A percentile compares a stretch with the other conserved stretches of the same genome.
phyloP scores from a whole-genome alignment of 2,797 vertebrate species.

The Sphenodon punctatus region DNA sequence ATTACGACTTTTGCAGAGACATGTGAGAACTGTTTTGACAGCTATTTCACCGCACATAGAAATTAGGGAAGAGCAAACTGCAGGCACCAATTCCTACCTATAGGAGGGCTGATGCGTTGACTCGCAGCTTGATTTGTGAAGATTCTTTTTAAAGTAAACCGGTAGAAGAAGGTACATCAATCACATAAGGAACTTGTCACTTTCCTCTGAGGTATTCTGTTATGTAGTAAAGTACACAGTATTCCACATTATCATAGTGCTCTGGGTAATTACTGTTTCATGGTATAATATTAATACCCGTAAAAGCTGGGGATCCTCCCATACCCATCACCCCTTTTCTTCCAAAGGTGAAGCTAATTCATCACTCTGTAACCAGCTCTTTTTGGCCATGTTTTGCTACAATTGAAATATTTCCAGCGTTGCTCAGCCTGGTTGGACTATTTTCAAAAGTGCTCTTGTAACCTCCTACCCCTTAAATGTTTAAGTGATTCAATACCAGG shows the following conservation, averaged over 20 bases:
- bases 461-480: too few species aligned
- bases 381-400: neutral
- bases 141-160: neutral
- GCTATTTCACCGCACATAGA: neutral
- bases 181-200: neutral
- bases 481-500: too few species aligned
- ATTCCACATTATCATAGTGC: neutral
- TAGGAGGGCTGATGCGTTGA: neutral
- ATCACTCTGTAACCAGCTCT: neutral
- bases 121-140: neutral
- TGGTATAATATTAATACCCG: too few species aligned
- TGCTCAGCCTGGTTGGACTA: neutral
- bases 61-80: neutral
- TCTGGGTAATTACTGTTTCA: neutral
- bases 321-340: neutral
- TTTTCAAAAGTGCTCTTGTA: neutral
- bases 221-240: neutral
- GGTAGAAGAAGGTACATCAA: neutral
- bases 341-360: neutral
- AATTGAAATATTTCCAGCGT: neutral
- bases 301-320: neutral
- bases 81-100: neutral
- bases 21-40: neutral
- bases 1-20: neutral
- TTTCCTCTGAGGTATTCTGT: neutral